Evolutionary conservation across 2,797 vertebrate species (phyloP).

Genomic region (Characodon lateralis): DNA sequence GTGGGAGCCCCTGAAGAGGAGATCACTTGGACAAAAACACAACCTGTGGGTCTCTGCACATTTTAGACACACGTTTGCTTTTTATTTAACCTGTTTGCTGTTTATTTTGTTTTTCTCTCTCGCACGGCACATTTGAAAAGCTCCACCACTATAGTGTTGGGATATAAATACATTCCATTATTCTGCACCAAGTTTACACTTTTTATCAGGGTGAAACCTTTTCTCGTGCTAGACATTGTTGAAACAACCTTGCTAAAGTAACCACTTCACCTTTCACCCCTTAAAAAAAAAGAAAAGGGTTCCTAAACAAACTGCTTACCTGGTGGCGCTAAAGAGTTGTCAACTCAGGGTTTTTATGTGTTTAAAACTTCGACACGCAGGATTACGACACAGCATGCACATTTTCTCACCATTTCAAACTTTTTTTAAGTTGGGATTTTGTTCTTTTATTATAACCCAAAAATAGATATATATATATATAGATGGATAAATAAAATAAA

Average conservation of each 20-base stretch:
- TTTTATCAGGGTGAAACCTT: constrained; percentile 63
- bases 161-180: constrained; percentile 81
- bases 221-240: constrained; percentile 43
- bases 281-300: constrained; percentile 46
- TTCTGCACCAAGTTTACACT: constrained; percentile 77
- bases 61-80: constrained; percentile 50
- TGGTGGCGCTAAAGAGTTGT: constrained; percentile 77
- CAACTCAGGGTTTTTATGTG: constrained; percentile 77
- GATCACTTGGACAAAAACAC: constrained; percentile 61
- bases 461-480: constrained; percentile 41
- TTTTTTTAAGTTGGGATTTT: constrained; percentile 48
- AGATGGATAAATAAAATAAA: constrained; percentile 41
- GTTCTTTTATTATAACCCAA: constrained; percentile 46
- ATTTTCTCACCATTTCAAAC: constrained; percentile 66
- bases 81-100: constrained; percentile 23
- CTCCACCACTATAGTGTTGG: constrained; percentile 70
- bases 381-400: constrained; percentile 75
- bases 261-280: constrained; percentile 56
- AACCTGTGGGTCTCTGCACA: constrained; percentile 67
- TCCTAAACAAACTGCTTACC: constrained; percentile 64
- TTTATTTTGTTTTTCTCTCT: constrained; percentile 38
- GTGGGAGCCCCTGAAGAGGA: constrained; percentile 82
- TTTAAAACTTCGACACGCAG: constrained; percentile 53
- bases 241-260: constrained; percentile 56
- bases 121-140: constrained; percentile 55